Base-by-base conservation (phyloP, 2,888 invertebrate genomes). In the Pristionchus fissidentatus region DNA sequence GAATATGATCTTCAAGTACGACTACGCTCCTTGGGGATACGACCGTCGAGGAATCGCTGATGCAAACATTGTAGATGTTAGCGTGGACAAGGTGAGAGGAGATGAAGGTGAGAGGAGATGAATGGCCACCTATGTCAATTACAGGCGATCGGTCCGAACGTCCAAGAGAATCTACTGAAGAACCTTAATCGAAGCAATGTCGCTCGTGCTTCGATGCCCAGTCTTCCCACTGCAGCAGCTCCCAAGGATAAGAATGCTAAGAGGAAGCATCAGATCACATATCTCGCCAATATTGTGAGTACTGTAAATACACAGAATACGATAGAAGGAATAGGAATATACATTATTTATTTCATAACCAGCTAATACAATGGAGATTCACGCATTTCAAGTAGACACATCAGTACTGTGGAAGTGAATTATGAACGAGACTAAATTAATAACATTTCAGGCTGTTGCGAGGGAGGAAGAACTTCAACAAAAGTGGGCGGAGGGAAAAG, bases 181-280 rank as follows among this genome's bases (percentile, higher is more conserved):
- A 88, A 89, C 83, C 83, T 91, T 35, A 87, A 88, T 29, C 87
- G 89, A 80, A 85, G 88, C 38, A 84, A 85, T 8, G 84, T 87
- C n/a, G 81, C 84, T 8, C 85, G 85, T 66, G 85, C 86, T 4
- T 85, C 87, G 3, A 81, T 83, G n/a, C 85, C 87, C 22, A 84
- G 85, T n/a, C 60, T 87, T 32, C 86, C 88, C 35, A 84, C 84
- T 52, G 83, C 87, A 0, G 85, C 84, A 29, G 84, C 79, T n/a
- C 84, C 77, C 62, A 80, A 79, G 38, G 89, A 90, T 62, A 86
- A 86, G 82, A 84, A 86, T 77, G 89, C 92, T 13, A 87, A 91
- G 84, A 87, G 87, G 85, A 92, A 92, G 84, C 90, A 92, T 84
- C 92, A 92, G 86, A 92, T 92, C 85, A 92, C 92, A 15, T 90